Percentiles rank a stretch among this genome's conserved stretches.
Conservation (phyloP, 1,140 invertebrate species). For the Anastatus disparis region DNA sequence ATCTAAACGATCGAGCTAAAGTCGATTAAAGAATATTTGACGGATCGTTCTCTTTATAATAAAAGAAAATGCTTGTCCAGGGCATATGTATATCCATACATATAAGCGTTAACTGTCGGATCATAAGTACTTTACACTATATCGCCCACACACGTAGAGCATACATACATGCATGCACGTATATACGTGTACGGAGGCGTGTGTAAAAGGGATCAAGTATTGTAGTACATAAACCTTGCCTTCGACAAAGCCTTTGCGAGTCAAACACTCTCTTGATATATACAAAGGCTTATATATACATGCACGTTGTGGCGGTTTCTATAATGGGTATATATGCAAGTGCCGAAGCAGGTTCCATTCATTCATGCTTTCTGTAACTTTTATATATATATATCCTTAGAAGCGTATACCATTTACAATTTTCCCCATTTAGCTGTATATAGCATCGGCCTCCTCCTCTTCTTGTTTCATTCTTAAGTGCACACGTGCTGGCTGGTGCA, state of each 20-base stretch:
- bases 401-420: slow-evolving; percentile 60
- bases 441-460: slow-evolving; percentile 48
- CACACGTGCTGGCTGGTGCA: slow-evolving; percentile 13
- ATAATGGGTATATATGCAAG: slow-evolving; percentile 66
- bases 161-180: no score
- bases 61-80: slow-evolving; percentile 1
- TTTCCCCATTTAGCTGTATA: slow-evolving; percentile 59
- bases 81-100: background rate
- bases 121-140: background rate
- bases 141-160: slow-evolving; percentile 22
- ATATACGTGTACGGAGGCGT: background rate
- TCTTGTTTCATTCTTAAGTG: slow-evolving; percentile 44
- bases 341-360: slow-evolving; percentile 64
- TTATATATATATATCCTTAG: slow-evolving; percentile 45
- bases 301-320: slow-evolving; percentile 51
- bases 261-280: no score
- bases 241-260: background rate
- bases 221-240: background rate
- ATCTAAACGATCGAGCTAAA: no score
- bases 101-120: background rate
- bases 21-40: no score
- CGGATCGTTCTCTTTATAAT: no score
- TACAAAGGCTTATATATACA: background rate
- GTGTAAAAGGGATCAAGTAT: slow-evolving; percentile 28
- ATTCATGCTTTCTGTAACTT: slow-evolving; percentile 53